Percentiles rank a stretch among this genome's conserved stretches.
Evolutionary conservation across 2,797 vertebrate genomes (phyloP).

Genomic region (Scarus forsteni): DNA sequence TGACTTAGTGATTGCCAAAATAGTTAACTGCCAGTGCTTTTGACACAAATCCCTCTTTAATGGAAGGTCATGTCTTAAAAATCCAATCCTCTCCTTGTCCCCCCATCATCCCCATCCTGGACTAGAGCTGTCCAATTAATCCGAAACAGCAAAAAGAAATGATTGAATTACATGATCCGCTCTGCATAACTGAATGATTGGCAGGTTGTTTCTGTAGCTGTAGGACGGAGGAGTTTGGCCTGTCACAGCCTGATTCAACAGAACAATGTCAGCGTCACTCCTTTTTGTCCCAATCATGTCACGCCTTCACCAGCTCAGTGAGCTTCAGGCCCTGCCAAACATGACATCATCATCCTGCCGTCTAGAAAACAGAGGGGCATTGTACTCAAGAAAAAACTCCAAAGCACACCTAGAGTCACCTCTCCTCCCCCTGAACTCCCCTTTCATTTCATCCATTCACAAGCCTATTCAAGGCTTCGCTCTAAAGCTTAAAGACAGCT

Average conservation of each 20-base stretch:
- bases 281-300: constrained; percentile 58
- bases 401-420: constrained; percentile 38
- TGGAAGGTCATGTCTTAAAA: no score
- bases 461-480: constrained; percentile 22
- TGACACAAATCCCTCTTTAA: no score
- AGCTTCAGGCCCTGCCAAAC: constrained; percentile 54
- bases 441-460: constrained; percentile 10
- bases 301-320: constrained; percentile 56
- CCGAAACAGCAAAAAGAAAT: background rate
- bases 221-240: constrained; percentile 15
- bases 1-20: no score
- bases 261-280: constrained; percentile 62
- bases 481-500: constrained; percentile 36
- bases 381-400: constrained; percentile 27
- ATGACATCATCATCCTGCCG: constrained; percentile 71
- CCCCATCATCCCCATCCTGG: background rate
- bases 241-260: constrained; percentile 54
- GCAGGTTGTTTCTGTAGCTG: constrained; percentile 35
- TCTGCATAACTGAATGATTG: constrained; percentile 37
- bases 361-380: constrained; percentile 52
- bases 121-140: constrained; percentile 1
- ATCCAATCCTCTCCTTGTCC: no score
- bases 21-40: no score
- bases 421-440: constrained; percentile 6
- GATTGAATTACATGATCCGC: constrained; percentile 12